A percentile compares a stretch with the other conserved stretches of the same genome.
Evolutionary conservation across 1,140 invertebrate genomes (phyloP).

Genomic region (Neomicropteryx cornuta): DNA sequence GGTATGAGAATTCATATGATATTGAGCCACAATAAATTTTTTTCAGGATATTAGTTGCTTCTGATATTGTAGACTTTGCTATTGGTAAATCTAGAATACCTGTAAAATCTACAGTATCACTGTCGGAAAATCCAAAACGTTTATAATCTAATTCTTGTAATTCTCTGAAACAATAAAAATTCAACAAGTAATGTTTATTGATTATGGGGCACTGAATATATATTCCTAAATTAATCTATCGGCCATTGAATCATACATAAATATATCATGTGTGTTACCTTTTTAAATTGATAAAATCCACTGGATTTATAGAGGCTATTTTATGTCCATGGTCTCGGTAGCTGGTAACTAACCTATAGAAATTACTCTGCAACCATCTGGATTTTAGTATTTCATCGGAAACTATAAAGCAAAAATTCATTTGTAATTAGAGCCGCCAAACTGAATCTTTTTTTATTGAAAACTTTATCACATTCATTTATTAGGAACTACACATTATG

Average conservation of each 20-base stretch:
- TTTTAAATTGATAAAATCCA: slow-evolving; percentile 31
- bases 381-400: slow-evolving; percentile 26
- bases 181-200: slow-evolving; percentile 4
- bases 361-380: slow-evolving; percentile 42
- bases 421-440: slow-evolving; percentile 2
- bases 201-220: slow-evolving; percentile 12
- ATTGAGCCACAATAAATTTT: slow-evolving; percentile 49
- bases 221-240: slow-evolving; percentile 1
- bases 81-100: slow-evolving; percentile 30
- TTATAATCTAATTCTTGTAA: slow-evolving; percentile 47
- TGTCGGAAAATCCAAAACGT: slow-evolving; percentile 48
- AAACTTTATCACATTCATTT: neutral
- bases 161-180: slow-evolving; percentile 8
- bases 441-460: neutral
- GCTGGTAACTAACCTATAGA: slow-evolving; percentile 55
- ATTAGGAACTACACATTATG: neutral
- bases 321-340: slow-evolving; percentile 64
- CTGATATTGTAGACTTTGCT: slow-evolving; percentile 36
- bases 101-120: slow-evolving; percentile 36
- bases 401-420: slow-evolving; percentile 38
- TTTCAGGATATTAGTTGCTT: slow-evolving; percentile 49
- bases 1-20: slow-evolving; percentile 65
- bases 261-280: slow-evolving; percentile 15
- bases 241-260: slow-evolving; percentile 6
- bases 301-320: slow-evolving; percentile 55